A percentile compares a stretch with the other conserved stretches of the same genome.
phyloP scores from a whole-genome alignment of 64 coral and sea anemone species.

The Actinia tenebrosa region DNA sequence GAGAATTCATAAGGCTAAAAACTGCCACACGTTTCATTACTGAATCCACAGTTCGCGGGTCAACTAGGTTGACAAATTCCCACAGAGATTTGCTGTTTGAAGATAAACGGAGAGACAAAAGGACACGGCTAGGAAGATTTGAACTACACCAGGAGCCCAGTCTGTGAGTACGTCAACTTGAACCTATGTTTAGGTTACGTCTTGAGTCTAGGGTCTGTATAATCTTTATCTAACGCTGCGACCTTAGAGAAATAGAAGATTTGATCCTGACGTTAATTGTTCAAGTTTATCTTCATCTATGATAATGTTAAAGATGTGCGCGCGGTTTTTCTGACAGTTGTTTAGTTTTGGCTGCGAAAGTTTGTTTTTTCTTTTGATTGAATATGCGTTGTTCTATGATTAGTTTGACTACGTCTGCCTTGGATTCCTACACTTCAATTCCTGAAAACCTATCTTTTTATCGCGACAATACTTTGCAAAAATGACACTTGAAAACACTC shows the following conservation, averaged over 20 bases:
- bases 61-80: not conserved
- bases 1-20: not conserved
- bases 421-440: too few relatives aligned
- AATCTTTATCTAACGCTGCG: not conserved
- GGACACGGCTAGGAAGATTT: not conserved
- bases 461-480: too few relatives aligned
- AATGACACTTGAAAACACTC: too few relatives aligned
- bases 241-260: not conserved
- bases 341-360: not conserved
- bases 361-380: too few relatives aligned
- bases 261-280: not conserved
- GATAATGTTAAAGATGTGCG: not conserved
- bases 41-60: not conserved
- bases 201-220: not conserved
- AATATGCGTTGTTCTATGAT: too few relatives aligned
- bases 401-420: too few relatives aligned
- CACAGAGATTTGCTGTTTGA: constrained; percentile 2
- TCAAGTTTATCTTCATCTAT: not conserved
- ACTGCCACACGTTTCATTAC: not conserved
- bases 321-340: not conserved
- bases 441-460: too few relatives aligned
- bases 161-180: not conserved
- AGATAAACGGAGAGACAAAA: not conserved
- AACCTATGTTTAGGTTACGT: not conserved
- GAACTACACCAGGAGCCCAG: not conserved